Conservation (phyloP, 1,140 invertebrate species). For the Meloidogyne chitwoodi region DNA sequence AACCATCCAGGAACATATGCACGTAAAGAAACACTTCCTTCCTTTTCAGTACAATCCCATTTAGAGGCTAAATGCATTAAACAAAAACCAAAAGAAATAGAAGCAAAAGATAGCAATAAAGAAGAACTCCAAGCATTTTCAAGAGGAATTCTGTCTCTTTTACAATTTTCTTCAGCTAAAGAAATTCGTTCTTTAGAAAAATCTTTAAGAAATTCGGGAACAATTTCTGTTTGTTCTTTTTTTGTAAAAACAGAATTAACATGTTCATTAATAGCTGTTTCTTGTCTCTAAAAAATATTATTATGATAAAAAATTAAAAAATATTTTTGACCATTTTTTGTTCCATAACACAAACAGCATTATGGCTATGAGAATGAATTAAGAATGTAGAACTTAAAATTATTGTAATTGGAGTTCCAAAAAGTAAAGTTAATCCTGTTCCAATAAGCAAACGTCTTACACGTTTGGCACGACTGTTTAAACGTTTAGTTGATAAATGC, state of each 20-base stretch:
- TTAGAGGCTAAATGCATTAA: not conserved
- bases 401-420: not conserved
- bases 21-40: constrained; percentile 2
- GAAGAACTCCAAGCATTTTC: not conserved
- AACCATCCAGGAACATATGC: constrained; percentile 8
- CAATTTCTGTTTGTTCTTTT: not conserved
- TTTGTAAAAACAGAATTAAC: not conserved
- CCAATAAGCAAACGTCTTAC: not conserved
- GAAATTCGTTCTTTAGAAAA: not conserved
- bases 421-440: not conserved
- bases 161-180: not conserved
- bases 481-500: not conserved
- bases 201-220: not conserved
- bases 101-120: not conserved
- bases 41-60: not conserved
- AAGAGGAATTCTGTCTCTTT: not conserved
- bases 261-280: not conserved
- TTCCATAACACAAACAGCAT: not conserved
- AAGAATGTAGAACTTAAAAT: not conserved
- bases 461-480: not conserved
- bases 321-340: not conserved
- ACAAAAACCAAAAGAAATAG: not conserved
- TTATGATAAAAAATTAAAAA: not conserved
- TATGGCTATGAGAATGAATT: constrained; percentile 1
- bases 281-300: not conserved